Evolutionary conservation across 2,797 vertebrate species (phyloP).

Genomic region (Syngnathus rostellatus): DNA sequence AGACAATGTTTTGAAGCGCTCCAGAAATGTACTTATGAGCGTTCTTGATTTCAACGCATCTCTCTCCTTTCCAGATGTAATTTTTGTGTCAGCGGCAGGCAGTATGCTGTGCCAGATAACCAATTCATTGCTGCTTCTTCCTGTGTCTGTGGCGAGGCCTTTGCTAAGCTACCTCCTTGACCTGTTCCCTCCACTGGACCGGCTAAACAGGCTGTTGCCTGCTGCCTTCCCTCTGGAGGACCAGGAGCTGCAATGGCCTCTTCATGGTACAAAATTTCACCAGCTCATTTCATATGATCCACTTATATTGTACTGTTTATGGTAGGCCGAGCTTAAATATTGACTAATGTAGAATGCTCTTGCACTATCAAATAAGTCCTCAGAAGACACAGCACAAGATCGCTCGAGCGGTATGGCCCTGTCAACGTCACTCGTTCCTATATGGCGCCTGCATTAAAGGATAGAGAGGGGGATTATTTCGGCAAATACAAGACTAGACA

Average conservation of each 20-base stretch:
- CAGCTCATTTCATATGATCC: not conserved
- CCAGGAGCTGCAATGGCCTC: conserved; percentile 96
- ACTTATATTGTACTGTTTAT: not conserved
- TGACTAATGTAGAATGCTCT: not conserved
- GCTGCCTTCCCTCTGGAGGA: conserved; percentile 89
- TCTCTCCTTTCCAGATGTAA: conserved; percentile 71
- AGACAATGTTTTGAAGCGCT: not conserved
- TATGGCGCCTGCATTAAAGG: too few relatives aligned
- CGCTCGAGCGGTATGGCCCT: too few relatives aligned
- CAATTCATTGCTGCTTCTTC: conserved; percentile 85
- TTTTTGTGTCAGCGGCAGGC: conserved; percentile 93
- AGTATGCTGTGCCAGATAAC: conserved; percentile 96
- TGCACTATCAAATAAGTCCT: too few relatives aligned
- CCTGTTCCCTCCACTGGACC: conserved; percentile 87
- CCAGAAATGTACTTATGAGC: not conserved
- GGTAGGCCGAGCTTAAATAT: not conserved
- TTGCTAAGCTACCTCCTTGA: conserved; percentile 86
- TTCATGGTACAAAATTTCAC: conserved; percentile 73
- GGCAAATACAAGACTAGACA: too few relatives aligned
- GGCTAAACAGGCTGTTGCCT: conserved; percentile 85
- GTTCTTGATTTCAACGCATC: not conserved
- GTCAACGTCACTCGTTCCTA: too few relatives aligned
- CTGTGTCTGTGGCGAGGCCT: conserved; percentile 87
- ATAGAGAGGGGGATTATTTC: too few relatives aligned
- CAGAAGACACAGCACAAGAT: too few relatives aligned